Percentiles rank a stretch among this genome's conserved stretches.
Evolutionary conservation across 2,797 vertebrate genomes (phyloP).

Genomic region (Brachyalestes nurse): DNA sequence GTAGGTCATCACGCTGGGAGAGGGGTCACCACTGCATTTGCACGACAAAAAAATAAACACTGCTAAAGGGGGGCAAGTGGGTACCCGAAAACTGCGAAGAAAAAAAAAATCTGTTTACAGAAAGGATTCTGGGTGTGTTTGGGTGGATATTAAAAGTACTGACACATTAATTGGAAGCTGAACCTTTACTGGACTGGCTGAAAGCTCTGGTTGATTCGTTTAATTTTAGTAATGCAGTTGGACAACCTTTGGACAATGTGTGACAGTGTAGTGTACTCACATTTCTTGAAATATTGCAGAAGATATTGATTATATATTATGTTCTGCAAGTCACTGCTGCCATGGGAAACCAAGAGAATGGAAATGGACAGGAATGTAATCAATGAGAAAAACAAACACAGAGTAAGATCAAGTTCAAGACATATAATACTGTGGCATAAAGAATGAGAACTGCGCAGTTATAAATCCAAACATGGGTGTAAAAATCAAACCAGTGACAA

Average conservation of each 20-base stretch:
- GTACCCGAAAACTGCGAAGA: background rate
- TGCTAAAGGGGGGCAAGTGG: background rate
- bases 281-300: slow-evolving; percentile 9
- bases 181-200: background rate
- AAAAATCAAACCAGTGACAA: slow-evolving; percentile 6
- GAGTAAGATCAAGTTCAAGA: slow-evolving; percentile 32
- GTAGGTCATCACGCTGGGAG: slow-evolving; percentile 32
- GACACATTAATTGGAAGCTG: background rate
- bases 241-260: background rate
- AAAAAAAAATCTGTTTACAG: background rate
- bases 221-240: background rate
- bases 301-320: background rate
- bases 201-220: background rate
- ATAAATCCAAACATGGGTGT: slow-evolving; percentile 30
- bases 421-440: slow-evolving; percentile 5
- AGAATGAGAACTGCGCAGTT: slow-evolving; percentile 8
- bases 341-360: slow-evolving; percentile 46
- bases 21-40: slow-evolving; percentile 35
- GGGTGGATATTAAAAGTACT: background rate
- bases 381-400: slow-evolving; percentile 49
- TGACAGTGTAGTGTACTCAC: background rate
- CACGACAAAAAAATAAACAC: slow-evolving; percentile 32
- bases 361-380: slow-evolving; percentile 56
- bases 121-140: background rate
- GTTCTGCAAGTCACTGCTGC: slow-evolving; percentile 27